A percentile compares a stretch with the other conserved stretches of the same genome.
Evolutionary conservation across 2,888 invertebrate species (phyloP).

Genomic region (Cataglyphis albicans): DNA sequence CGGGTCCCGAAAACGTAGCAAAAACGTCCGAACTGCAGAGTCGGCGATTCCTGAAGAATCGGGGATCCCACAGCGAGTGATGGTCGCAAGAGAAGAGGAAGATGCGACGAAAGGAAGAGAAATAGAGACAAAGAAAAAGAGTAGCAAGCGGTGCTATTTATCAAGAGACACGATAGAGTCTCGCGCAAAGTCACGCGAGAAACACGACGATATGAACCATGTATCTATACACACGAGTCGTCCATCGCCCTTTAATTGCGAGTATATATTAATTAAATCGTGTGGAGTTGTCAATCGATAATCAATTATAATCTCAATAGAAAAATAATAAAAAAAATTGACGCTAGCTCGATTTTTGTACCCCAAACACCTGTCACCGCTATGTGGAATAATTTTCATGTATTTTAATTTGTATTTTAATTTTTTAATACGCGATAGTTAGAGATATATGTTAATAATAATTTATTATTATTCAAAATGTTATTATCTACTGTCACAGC

Average conservation of each 20-base stretch:
- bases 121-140: slow-evolving; percentile 58
- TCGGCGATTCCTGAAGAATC: slow-evolving; percentile 74
- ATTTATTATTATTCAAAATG: neutral
- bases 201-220: neutral
- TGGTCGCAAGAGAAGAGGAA: slow-evolving; percentile 56
- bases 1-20: slow-evolving; percentile 64
- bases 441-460: neutral
- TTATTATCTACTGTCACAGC: neutral
- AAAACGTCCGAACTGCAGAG: slow-evolving; percentile 79
- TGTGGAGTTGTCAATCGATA: neutral
- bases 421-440: neutral
- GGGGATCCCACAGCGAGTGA: slow-evolving; percentile 73
- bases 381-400: neutral
- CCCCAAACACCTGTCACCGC: neutral
- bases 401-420: neutral
- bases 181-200: neutral
- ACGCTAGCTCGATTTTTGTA: neutral
- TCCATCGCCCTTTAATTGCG: neutral
- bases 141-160: slow-evolving; percentile 2
- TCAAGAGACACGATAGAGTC: neutral
- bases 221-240: neutral
- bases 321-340: neutral
- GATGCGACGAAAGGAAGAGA: slow-evolving; percentile 46
- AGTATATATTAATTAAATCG: neutral
- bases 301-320: neutral